Evolutionary conservation across 2,797 vertebrate species (phyloP).

Genomic region (Gobio occitaniae): DNA sequence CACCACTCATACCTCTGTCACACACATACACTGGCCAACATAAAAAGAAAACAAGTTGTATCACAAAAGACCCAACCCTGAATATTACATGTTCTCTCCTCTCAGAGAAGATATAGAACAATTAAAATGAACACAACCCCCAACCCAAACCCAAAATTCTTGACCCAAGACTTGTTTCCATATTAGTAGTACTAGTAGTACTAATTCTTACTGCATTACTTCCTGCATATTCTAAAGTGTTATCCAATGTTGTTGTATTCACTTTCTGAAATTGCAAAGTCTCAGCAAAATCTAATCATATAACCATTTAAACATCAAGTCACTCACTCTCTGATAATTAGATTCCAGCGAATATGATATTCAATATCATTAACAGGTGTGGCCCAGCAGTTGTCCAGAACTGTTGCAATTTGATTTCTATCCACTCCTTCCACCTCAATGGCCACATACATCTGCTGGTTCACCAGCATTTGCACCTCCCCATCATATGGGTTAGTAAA

Average conservation of each 20-base stretch:
- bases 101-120: too few relatives aligned
- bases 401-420: slow-evolving; percentile 62
- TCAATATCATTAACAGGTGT: slow-evolving; percentile 64
- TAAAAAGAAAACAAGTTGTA: too few relatives aligned
- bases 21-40: too few relatives aligned
- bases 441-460: slow-evolving; percentile 70
- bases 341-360: slow-evolving; percentile 65
- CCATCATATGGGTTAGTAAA: slow-evolving; percentile 62
- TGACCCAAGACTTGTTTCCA: too few relatives aligned
- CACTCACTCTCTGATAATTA: slow-evolving; percentile 70
- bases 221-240: too few relatives aligned
- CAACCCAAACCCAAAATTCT: too few relatives aligned
- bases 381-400: slow-evolving; percentile 76
- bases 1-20: too few relatives aligned
- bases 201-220: too few relatives aligned
- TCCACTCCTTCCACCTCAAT: slow-evolving; percentile 68
- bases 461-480: slow-evolving; percentile 53
- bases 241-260: not conserved
- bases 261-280: not conserved
- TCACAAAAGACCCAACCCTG: too few relatives aligned
- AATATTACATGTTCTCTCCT: too few relatives aligned
- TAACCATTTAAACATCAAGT: not conserved
- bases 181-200: too few relatives aligned
- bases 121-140: too few relatives aligned
- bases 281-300: not conserved